Percentiles rank a stretch among this genome's conserved stretches.
phyloP scores from a whole-genome alignment of 1,140 invertebrate genomes.

The Zaprionus nigranus region DNA sequence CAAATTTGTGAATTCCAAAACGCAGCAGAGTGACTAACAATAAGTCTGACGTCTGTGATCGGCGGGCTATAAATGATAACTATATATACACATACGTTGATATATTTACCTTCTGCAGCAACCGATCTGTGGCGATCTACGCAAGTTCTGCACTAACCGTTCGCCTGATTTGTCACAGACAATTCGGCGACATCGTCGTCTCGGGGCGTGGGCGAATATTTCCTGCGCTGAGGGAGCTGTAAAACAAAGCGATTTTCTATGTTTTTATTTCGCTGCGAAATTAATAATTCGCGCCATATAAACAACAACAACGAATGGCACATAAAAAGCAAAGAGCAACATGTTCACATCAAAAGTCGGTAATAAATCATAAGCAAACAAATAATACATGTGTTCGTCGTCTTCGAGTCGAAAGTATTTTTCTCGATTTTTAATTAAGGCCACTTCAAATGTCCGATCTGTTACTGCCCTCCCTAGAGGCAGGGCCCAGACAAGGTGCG shows the following conservation, averaged over 20 bases:
- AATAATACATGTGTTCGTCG: constrained; percentile 17
- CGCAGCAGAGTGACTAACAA: constrained; percentile 2
- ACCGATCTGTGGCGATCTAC: constrained; percentile 53
- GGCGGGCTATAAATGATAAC: background rate
- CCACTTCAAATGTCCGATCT: constrained; percentile 20
- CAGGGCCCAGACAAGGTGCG: constrained; percentile 7
- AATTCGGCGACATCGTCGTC: constrained; percentile 67
- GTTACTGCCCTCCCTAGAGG: background rate
- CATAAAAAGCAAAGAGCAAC: constrained; percentile 64
- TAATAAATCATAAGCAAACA: constrained; percentile 65
- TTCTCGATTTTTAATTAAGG: constrained; percentile 25
- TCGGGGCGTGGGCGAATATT: constrained; percentile 43
- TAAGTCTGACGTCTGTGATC: constrained; percentile 7
- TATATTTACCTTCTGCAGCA: constrained; percentile 11
- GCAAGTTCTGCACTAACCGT: constrained; percentile 64
- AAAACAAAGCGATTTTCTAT: constrained; percentile 65
- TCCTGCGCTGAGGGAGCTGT: constrained; percentile 45
- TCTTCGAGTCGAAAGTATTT: constrained; percentile 31
- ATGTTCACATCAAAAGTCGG: constrained; percentile 67
- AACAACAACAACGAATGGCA: constrained; percentile 60
- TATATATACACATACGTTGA: background rate
- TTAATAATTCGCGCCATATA: constrained; percentile 67
- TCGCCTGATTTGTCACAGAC: constrained; percentile 64
- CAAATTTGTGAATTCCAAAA: constrained; percentile 57
- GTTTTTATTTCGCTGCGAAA: constrained; percentile 52